Conservation (phyloP, 2,888 invertebrate genomes). For the Phaedon cochleariae region DNA sequence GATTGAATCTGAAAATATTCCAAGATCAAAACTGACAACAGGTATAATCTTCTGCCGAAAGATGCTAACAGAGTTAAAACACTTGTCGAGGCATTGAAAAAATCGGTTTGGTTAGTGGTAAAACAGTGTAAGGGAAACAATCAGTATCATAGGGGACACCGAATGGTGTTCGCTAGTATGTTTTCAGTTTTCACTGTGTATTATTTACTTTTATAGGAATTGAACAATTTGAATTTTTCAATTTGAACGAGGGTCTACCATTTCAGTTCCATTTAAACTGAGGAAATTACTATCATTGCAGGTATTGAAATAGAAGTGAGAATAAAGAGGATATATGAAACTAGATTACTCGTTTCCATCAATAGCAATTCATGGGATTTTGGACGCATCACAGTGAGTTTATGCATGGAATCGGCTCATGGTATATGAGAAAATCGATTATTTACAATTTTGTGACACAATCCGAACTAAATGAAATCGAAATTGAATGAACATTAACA, state of each 20-base stretch:
- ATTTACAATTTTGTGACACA: slow-evolving; percentile 30
- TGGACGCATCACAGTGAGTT: slow-evolving; percentile 1
- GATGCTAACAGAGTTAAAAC: too few species aligned
- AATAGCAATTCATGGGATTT: slow-evolving; percentile 20
- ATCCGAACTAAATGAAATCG: slow-evolving; percentile 31
- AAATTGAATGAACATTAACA: slow-evolving; percentile 29
- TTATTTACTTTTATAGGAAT: too few species aligned
- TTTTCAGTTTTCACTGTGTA: too few species aligned
- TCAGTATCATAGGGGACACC: too few species aligned
- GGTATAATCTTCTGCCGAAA: too few species aligned
- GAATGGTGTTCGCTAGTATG: too few species aligned
- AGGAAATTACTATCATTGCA: slow-evolving; percentile 28
- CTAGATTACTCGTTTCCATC: slow-evolving; percentile 26
- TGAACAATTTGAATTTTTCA: not conserved
- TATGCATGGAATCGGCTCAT: not conserved
- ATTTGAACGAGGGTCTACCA: not conserved
- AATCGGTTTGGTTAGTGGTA: too few species aligned
- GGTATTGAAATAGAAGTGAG: slow-evolving; percentile 19
- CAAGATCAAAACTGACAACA: too few species aligned
- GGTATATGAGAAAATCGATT: slow-evolving; percentile 20
- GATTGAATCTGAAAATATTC: too few species aligned
- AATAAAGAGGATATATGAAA: slow-evolving; percentile 28
- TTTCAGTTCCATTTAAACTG: not conserved
- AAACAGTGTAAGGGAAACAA: too few species aligned
- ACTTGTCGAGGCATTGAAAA: too few species aligned